These are phyloP conservation scores for Eueremaeus valkanovi DNA, from an alignment of 2,888 invertebrate species.

Conservation along the genomic window DNA sequence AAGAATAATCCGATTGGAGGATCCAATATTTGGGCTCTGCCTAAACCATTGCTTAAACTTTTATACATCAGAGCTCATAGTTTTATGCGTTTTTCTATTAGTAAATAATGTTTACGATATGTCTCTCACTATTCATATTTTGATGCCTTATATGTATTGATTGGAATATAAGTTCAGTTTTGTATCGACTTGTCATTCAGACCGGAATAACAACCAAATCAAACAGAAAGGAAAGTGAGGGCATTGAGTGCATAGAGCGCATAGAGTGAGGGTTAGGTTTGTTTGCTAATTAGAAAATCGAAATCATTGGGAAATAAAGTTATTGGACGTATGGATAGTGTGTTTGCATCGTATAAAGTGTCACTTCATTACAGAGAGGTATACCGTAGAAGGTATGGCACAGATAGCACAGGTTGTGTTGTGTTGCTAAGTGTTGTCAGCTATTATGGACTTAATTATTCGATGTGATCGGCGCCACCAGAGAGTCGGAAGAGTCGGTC, in stretches of 20 bases:
- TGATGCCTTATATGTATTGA: constrained; percentile 5
- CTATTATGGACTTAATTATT: constrained; percentile 17
- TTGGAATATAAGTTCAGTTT: constrained; percentile 21
- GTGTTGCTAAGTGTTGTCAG: constrained; percentile 21
- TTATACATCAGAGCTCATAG: constrained; percentile 1
- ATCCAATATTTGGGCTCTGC: neutral
- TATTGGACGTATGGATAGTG: neutral
- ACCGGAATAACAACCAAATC: constrained; percentile 12
- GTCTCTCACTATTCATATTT: constrained; percentile 20
- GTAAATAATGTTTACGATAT: constrained; percentile 15
- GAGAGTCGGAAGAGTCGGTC: neutral
- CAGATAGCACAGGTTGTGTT: neutral
- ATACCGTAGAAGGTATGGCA: neutral
- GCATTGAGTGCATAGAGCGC: neutral
- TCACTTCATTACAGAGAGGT: constrained; percentile 4
- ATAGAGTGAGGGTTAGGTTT: neutral
- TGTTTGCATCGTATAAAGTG: neutral
- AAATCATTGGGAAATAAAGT: neutral
- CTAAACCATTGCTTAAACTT: constrained; percentile 15
- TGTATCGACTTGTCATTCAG: constrained; percentile 28
- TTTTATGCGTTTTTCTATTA: constrained; percentile 18
- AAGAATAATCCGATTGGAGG: constrained; percentile 32
- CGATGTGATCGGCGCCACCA: constrained; percentile 21
- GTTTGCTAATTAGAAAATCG: constrained; percentile 15
- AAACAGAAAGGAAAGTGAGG: neutral